Evolutionary conservation across 2,888 invertebrate genomes (phyloP).

Genomic region (Tuberolachnus salignus): DNA sequence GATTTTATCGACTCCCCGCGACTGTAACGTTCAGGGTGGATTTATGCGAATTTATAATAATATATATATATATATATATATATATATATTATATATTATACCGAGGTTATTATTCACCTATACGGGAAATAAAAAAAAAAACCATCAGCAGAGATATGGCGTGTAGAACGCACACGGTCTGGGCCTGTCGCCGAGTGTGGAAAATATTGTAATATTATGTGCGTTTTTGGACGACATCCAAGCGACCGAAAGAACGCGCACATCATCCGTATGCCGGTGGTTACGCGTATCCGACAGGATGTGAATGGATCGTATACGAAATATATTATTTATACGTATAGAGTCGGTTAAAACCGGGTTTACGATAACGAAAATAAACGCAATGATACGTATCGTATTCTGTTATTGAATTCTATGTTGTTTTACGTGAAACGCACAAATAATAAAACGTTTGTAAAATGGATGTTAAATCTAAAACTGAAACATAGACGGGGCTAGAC

Average conservation of each 20-base stretch:
- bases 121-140: conserved; percentile 27
- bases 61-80: no score
- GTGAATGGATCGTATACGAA: conserved; percentile 8
- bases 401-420: neutral
- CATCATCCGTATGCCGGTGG: conserved; percentile 17
- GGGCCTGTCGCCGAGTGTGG: conserved; percentile 38
- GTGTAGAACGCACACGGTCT: conserved; percentile 10
- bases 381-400: no score
- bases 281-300: conserved; percentile 8
- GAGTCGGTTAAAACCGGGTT: no score
- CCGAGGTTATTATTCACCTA: conserved; percentile 50
- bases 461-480: no score
- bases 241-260: conserved; percentile 26
- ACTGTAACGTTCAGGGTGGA: conserved; percentile 14
- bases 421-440: neutral
- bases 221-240: conserved; percentile 34
- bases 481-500: no score
- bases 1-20: conserved; percentile 52
- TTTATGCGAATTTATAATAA: conserved; percentile 53
- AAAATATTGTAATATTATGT: conserved; percentile 55
- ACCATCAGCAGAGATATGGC: neutral
- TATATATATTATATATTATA: neutral
- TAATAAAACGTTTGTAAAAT: neutral
- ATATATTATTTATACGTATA: neutral
- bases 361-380: conserved; percentile 14